Base-by-base conservation (phyloP, 2,113 vertebrate genomes). In the Aegithalos caudatus region DNA sequence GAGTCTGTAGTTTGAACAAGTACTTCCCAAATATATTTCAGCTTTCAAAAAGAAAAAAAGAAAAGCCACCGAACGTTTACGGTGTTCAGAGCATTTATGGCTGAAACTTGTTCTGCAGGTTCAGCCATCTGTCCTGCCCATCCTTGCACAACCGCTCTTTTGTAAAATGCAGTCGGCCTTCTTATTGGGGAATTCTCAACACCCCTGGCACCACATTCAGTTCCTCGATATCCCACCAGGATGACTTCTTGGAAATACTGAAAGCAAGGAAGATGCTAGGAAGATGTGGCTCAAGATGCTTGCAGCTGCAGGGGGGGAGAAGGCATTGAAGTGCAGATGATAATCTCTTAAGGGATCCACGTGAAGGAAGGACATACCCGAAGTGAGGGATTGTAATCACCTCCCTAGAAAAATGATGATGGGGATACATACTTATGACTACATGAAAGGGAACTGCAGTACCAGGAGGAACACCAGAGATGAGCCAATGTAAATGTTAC, bases 11-110 rank as follows among this genome's bases (percentile, higher is more conserved):
- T 97, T 96, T 96, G 94, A 94, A 94, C 91, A 96, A 95, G 96
- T 93, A 95, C 95, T 97, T 96, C 96, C 95, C 93, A 94, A 95
- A 94, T 96, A 86, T 86, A 96, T 96, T 92, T 92, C 93, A 90
- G 40, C 83, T 83, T 95, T 88, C 29, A 91, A 69, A 92, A 94
- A 79, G 73, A 47, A 61, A 78, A 92, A 48, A 56, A 87, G 64
- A 76, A 92, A 64, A 54, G 45, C 22, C 58, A 76, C 58, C 1
- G 2, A 95, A 88, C 42, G 0, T 96, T 92, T 90, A 83, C 0
- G 12, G 92, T 78, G 47, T 53, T 95, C 48, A 57, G 88, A 89
- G 76, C 88, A 50, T 91, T 90, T 92, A 78, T 69, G 95, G 69
- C 58, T 91, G 58, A 76, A 95, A 97, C 94, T 88, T 0, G 60